phyloP scores from a whole-genome alignment of 2,113 vertebrate genomes.

The Puffinus mauretanicus region DNA sequence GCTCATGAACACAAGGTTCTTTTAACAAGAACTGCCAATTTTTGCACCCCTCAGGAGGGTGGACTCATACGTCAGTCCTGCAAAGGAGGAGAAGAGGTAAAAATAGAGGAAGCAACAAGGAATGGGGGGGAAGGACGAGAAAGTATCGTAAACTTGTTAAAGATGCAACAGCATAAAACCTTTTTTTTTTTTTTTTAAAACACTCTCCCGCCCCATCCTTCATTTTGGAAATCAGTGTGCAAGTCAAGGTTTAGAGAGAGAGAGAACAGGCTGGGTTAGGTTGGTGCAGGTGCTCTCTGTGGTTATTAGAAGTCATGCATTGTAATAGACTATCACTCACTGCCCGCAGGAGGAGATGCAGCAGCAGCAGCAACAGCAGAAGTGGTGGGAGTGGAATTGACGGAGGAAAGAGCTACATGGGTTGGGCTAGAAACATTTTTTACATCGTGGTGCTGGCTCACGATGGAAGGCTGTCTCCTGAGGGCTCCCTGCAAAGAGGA shows the following conservation, averaged over 20 bases:
- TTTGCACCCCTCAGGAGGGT: neutral
- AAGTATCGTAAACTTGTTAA: neutral
- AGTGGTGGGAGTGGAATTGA: constrained; percentile 89
- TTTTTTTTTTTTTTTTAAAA: neutral
- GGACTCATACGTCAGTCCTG: constrained; percentile 28
- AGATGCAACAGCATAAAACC: constrained; percentile 22
- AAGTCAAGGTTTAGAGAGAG: constrained; percentile 52
- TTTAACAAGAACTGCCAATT: neutral
- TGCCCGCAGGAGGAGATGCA: constrained; percentile 93
- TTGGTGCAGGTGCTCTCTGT: constrained; percentile 71
- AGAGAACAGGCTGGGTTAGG: constrained; percentile 69
- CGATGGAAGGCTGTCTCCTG: constrained; percentile 94
- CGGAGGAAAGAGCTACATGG: constrained; percentile 92
- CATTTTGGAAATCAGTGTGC: constrained; percentile 9
- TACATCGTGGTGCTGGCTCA: constrained; percentile 97
- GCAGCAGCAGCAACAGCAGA: constrained; percentile 85
- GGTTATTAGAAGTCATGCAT: constrained; percentile 82
- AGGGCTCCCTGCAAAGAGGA: constrained; percentile 90
- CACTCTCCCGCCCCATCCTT: constrained; percentile 33
- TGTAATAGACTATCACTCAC: constrained; percentile 91
- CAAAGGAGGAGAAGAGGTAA: constrained; percentile 52
- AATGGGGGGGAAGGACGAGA: neutral
- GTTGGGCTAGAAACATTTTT: constrained; percentile 98
- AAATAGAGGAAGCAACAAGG: constrained; percentile 25
- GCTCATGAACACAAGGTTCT: neutral